Evolutionary conservation across 2,797 vertebrate genomes (phyloP).

Genomic region (Xerus rutilus): DNA sequence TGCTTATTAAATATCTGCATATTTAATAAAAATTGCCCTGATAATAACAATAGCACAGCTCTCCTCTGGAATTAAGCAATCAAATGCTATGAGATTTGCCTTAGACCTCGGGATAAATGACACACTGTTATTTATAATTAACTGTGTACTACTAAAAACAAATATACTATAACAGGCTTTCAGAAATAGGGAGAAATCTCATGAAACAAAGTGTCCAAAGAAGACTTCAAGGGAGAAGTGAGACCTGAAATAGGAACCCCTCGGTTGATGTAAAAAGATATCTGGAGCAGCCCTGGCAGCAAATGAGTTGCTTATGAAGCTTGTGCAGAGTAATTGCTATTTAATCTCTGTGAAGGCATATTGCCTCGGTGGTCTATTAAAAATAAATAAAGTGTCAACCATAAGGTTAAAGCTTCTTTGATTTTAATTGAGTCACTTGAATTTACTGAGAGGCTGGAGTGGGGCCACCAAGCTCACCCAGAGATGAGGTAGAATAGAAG

Average conservation of each 20-base stretch:
- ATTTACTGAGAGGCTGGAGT: background rate
- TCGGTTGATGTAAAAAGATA: background rate
- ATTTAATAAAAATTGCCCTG: background rate
- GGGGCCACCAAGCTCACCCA: background rate
- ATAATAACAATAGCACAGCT: background rate
- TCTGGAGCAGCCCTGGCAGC: background rate
- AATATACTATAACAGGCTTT: background rate
- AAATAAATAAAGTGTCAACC: constrained; percentile 52
- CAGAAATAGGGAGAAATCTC: background rate
- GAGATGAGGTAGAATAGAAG: background rate
- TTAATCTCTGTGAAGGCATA: constrained; percentile 38
- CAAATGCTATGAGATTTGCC: background rate
- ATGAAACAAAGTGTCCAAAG: background rate
- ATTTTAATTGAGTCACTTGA: background rate
- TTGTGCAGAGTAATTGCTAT: background rate
- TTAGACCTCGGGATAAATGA: background rate
- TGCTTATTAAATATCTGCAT: background rate
- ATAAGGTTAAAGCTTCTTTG: background rate
- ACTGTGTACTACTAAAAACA: background rate
- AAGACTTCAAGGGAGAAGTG: background rate
- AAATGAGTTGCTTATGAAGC: background rate
- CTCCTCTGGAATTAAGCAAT: background rate
- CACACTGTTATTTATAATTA: constrained; percentile 23
- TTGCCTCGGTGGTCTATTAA: constrained; percentile 16
- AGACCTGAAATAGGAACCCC: too few relatives aligned